Evolutionary conservation across 2,113 vertebrate genomes (phyloP), one percentile per base, ranked within the genome.

Genomic region (Microcebus tavaratra): DNA sequence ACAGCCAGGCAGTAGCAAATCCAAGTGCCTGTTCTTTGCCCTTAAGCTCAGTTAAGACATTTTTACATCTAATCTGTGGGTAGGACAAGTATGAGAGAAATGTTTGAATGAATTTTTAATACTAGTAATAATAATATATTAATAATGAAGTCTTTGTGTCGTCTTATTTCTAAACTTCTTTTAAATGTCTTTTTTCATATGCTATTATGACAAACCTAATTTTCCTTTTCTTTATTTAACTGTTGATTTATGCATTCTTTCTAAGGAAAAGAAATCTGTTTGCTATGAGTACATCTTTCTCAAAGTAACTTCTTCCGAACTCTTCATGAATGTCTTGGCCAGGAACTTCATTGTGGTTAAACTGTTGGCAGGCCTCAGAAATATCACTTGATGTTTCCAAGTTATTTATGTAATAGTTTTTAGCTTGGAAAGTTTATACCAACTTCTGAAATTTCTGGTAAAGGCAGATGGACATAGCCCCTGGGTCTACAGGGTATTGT

Each of bases 11-110:
- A 5, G 45, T 8, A 39, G 80, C 76, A 63, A 36, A 57, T 91
- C 95, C 95, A 85, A 76, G 67, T 45, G 91, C 39, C 88, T 76
- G 65, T 75, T 84, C 93, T 94, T 93, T 90, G 88, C 85, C 93
- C 88, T 90, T 68, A 42, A 83, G 88, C 81, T 88, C 85, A 70
- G 76, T 55, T 67, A 94, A 83, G 95, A 82, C 65, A 50, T 94
- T 97, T 87, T 95, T 93, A 95, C 91, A 87, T 93, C 80, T 95
- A 87, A 91, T 97, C 95, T 97, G 96, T 2, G 96, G 97, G 94
- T 39, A 96, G 87, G 63, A 91, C 88, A 97, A 96, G 80, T 90
- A 97, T 95, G 97, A 97, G 63, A 96, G 90, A 95, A 95, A 98
- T 93, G 95, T 92, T 95, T 96, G 80, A 97, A 96, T 96, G 96